Percentiles rank a stretch among this genome's conserved stretches.
Conservation (phyloP, 2,888 invertebrate species). For the Drosophila meridiana region DNA sequence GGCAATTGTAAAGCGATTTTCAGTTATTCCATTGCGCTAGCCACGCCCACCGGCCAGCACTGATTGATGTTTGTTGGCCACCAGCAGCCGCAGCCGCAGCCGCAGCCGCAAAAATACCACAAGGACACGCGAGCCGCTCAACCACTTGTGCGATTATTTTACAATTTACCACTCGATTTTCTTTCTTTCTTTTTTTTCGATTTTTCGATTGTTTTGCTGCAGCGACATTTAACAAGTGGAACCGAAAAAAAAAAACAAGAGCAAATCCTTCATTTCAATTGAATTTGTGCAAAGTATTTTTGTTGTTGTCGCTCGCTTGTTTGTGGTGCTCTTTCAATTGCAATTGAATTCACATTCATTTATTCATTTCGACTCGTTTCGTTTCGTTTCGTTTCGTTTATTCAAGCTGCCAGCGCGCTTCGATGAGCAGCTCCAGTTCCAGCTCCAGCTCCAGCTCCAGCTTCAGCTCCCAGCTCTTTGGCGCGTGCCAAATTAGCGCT, state of each 20-base stretch:
- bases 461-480: slow-evolving; percentile 36
- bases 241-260: slow-evolving; percentile 6
- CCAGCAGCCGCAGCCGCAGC: slow-evolving; percentile 54
- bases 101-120: slow-evolving; percentile 74
- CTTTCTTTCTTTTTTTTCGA: neutral
- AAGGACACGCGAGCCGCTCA: slow-evolving; percentile 24
- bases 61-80: slow-evolving; percentile 71
- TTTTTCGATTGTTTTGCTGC: slow-evolving; percentile 39
- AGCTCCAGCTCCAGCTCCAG: slow-evolving; percentile 15
- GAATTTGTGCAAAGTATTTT: slow-evolving; percentile 58
- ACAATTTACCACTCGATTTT: slow-evolving; percentile 72
- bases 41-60: slow-evolving; percentile 29
- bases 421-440: slow-evolving; percentile 45
- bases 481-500: slow-evolving; percentile 79
- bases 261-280: slow-evolving; percentile 60
- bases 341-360: slow-evolving; percentile 78
- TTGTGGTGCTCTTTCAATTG: slow-evolving; percentile 61
- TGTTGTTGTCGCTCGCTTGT: slow-evolving; percentile 4
- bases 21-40: slow-evolving; percentile 74
- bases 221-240: slow-evolving; percentile 62
- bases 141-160: slow-evolving; percentile 82
- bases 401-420: slow-evolving; percentile 39
- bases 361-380: slow-evolving; percentile 63
- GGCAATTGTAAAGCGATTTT: slow-evolving; percentile 85
- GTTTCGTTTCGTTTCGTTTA: slow-evolving; percentile 58